Percentiles rank a stretch among this genome's conserved stretches.
Conservation (phyloP, 2,888 invertebrate genomes). For the Uloborus plumipes region DNA sequence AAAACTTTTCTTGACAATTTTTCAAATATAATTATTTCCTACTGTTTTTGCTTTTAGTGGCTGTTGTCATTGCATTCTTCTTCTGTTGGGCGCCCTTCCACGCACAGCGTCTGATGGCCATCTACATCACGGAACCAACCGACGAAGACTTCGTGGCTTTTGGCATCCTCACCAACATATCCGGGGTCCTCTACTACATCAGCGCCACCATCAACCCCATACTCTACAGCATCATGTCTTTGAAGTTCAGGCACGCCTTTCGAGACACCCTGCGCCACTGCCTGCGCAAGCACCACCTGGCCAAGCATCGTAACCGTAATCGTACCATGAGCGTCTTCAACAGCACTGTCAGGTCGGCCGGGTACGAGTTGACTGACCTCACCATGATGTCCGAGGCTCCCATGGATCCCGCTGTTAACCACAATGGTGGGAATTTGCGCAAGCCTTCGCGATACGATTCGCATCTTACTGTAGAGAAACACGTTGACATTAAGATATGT, state of each 20-base stretch:
- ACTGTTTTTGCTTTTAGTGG: conserved; percentile 71
- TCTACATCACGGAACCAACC: conserved; percentile 67
- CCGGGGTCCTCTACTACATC: conserved; percentile 71
- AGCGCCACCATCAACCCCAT: conserved; percentile 71
- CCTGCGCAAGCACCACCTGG: conserved; percentile 21
- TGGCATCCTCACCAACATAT: conserved; percentile 70
- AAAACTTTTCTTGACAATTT: no score
- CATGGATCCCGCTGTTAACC: background rate
- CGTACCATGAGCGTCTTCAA: conserved; percentile 46
- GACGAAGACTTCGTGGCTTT: conserved; percentile 67
- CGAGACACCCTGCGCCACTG: conserved; percentile 60
- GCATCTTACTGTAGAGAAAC: conserved; percentile 1
- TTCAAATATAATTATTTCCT: no score
- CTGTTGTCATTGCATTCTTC: conserved; percentile 81
- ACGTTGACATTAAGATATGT: background rate
- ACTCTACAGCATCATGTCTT: conserved; percentile 65
- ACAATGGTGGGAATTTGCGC: conserved; percentile 25
- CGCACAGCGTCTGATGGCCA: conserved; percentile 86
- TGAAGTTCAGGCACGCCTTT: conserved; percentile 65
- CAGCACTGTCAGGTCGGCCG: conserved; percentile 52
- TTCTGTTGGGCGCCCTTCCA: conserved; percentile 95
- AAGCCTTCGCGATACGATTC: conserved; percentile 2
- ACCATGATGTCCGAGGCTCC: conserved; percentile 48
- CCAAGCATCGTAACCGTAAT: conserved; percentile 9
- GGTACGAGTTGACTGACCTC: conserved; percentile 46